phyloP scores from a whole-genome alignment of 2,113 vertebrate genomes.

The Osmerus eperlanus region DNA sequence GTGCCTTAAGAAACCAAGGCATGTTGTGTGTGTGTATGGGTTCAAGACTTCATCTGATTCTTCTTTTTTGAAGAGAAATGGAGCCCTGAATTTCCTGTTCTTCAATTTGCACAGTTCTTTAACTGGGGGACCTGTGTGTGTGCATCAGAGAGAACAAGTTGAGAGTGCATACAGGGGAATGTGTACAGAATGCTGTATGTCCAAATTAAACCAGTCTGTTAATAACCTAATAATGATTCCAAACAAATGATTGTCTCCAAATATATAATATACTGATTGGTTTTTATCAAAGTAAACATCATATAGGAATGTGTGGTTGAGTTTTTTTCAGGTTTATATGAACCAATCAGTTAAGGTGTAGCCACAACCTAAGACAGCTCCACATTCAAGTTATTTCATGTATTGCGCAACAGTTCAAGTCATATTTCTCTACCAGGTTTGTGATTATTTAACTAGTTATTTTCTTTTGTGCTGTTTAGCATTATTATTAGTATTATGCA shows the following conservation, averaged over 20 bases:
- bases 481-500: too few species aligned
- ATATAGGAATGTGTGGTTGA: too few species aligned
- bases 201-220: constrained; percentile 17
- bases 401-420: too few species aligned
- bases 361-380: too few species aligned
- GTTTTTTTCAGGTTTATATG: too few species aligned
- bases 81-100: constrained; percentile 19
- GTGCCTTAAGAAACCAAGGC: constrained; percentile 44
- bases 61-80: constrained; percentile 12
- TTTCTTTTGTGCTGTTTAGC: too few species aligned
- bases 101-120: constrained; percentile 58
- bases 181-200: constrained; percentile 26
- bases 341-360: too few species aligned
- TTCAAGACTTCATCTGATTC: constrained; percentile 18
- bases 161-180: constrained; percentile 9
- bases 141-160: neutral
- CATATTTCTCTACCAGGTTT: too few species aligned
- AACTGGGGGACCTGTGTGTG: constrained; percentile 12
- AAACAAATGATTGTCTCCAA: constrained; percentile 9
- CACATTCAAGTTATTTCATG: too few species aligned
- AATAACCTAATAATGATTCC: constrained; percentile 6
- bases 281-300: neutral
- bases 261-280: constrained; percentile 7
- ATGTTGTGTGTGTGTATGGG: constrained; percentile 15
- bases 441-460: too few species aligned